A percentile compares a stretch with the other conserved stretches of the same genome.
phyloP scores from a whole-genome alignment of 92 coral and sea anemone species.

The Porites evermanni region DNA sequence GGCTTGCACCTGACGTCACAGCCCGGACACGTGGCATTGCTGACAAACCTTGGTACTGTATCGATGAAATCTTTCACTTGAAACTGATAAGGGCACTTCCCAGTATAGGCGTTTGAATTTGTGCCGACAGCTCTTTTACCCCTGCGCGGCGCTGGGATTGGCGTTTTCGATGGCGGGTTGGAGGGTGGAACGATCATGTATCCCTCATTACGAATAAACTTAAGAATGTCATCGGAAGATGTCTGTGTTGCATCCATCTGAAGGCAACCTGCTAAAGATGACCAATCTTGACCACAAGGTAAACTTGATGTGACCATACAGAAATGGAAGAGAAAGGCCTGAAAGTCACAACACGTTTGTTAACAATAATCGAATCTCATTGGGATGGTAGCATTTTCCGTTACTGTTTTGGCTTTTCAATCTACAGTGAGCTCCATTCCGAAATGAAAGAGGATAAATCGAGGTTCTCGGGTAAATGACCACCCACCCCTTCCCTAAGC shows the following conservation, averaged over 20 bases:
- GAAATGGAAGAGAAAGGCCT: neutral
- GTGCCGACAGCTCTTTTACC: neutral
- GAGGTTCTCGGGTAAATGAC: too few species aligned
- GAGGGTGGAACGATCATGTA: constrained; percentile 27
- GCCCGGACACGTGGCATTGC: constrained; percentile 1
- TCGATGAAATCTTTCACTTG: constrained; percentile 17
- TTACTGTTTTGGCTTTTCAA: too few species aligned
- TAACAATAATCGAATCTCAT: too few species aligned
- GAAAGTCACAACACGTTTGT: neutral
- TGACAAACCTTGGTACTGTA: constrained; percentile 30
- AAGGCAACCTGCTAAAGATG: constrained; percentile 15
- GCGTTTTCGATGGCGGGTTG: neutral
- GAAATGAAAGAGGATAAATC: too few species aligned
- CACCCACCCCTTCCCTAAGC: too few species aligned
- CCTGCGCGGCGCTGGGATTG: neutral
- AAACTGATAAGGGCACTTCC: constrained; percentile 9
- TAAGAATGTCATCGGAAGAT: constrained; percentile 18
- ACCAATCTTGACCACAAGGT: constrained; percentile 11
- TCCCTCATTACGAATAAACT: constrained; percentile 2
- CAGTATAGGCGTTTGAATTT: neutral
- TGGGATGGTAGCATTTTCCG: too few species aligned
- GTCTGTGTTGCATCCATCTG: neutral
- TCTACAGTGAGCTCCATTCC: too few species aligned
- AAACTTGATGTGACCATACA: neutral
- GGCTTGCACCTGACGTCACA: constrained; percentile 42